Evolutionary conservation across 2,797 vertebrate genomes (phyloP).

Genomic region (Nothura maculosa): DNA sequence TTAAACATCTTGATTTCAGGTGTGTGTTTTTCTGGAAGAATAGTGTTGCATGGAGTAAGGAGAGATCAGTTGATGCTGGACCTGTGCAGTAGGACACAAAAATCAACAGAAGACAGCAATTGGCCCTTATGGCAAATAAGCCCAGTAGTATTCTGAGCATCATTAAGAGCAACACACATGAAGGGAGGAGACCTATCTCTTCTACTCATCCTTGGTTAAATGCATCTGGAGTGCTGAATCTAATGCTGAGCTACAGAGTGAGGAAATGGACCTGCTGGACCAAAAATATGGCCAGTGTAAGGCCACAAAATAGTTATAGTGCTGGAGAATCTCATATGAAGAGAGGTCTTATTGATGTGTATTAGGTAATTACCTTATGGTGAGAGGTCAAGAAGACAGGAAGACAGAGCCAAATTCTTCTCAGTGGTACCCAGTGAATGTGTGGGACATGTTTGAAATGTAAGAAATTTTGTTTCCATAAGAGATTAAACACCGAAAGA

Average conservation of each 20-base stretch:
- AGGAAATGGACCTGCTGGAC: not conserved
- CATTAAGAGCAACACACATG: not conserved
- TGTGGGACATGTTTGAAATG: not conserved
- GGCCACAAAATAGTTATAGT: not conserved
- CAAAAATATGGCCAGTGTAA: not conserved
- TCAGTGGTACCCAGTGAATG: not conserved
- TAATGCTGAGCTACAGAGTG: not conserved
- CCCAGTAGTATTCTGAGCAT: not conserved
- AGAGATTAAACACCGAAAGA: not conserved
- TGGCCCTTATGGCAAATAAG: not conserved
- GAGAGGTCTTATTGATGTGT: not conserved
- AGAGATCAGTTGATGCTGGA: not conserved
- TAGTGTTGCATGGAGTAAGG: not conserved
- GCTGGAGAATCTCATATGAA: not conserved
- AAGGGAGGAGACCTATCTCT: not conserved
- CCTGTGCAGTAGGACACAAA: not conserved
- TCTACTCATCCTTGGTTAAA: not conserved
- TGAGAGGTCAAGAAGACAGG: not conserved
- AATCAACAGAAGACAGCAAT: not conserved
- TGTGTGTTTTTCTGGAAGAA: not conserved
- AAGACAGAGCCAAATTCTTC: not conserved
- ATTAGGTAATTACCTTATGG: not conserved
- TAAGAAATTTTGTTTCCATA: not conserved
- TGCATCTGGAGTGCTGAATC: not conserved
- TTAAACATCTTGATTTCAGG: not conserved